Evolutionary conservation across 2,888 invertebrate species (phyloP).

Genomic region (Ypsolopha scabrella): DNA sequence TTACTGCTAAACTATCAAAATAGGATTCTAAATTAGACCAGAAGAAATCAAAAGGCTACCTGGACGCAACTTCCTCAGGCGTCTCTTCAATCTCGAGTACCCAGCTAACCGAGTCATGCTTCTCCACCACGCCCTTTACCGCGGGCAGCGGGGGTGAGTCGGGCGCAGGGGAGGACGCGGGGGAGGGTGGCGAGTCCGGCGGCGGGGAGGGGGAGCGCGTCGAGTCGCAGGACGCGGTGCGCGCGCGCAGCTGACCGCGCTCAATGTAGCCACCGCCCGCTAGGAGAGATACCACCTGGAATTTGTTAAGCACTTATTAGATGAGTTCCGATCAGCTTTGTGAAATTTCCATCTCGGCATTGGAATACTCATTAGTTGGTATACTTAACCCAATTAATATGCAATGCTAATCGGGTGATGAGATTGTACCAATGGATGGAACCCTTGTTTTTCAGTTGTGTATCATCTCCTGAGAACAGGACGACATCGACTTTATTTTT

Average conservation of each 20-base stretch:
- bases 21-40: no score
- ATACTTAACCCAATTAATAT: no score
- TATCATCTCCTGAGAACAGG: no score
- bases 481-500: no score
- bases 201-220: constrained; percentile 44
- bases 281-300: constrained; percentile 66
- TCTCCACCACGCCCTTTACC: constrained; percentile 86
- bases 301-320: no score
- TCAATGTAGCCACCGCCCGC: constrained; percentile 56
- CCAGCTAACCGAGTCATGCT: constrained; percentile 89
- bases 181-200: neutral
- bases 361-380: no score
- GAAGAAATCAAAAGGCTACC: constrained; percentile 23
- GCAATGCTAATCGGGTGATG: no score
- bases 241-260: constrained; percentile 43
- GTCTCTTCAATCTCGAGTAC: constrained; percentile 84
- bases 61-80: constrained; percentile 77
- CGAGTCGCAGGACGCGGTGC: constrained; percentile 53
- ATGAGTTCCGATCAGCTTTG: neutral
- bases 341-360: no score
- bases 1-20: no score
- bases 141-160: constrained; percentile 78
- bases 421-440: no score
- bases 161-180: constrained; percentile 30
- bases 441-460: no score